Evolutionary conservation across 2,113 vertebrate genomes (phyloP).

Genomic region (Halichoeres trimaculatus): DNA sequence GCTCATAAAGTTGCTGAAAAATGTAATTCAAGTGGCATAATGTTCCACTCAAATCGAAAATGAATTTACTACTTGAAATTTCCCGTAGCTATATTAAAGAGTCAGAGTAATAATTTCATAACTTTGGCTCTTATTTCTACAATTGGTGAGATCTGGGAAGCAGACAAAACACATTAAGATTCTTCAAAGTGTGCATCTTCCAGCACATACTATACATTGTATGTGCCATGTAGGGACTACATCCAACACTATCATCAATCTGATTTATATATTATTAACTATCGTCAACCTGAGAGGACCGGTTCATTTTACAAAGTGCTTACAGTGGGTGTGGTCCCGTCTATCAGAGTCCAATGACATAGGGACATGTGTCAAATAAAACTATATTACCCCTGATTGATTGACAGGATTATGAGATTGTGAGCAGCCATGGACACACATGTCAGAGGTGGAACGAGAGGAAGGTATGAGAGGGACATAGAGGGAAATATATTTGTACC

Average conservation of each 20-base stretch:
- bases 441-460: conserved; percentile 43
- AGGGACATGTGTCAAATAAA: conserved; percentile 72
- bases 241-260: conserved; percentile 16
- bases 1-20: not conserved
- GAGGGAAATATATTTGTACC: conserved; percentile 18
- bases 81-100: not conserved
- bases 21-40: not conserved
- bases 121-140: too few relatives aligned
- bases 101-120: too few relatives aligned
- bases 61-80: not conserved
- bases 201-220: not conserved
- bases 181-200: not conserved
- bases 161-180: not conserved
- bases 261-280: conserved; percentile 66
- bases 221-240: not conserved
- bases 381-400: conserved; percentile 63
- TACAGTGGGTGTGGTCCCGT: conserved; percentile 42
- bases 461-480: not conserved
- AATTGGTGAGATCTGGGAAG: too few relatives aligned
- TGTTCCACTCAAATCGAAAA: not conserved
- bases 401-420: conserved; percentile 60
- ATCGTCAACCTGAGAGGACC: conserved; percentile 47
- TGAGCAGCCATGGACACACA: conserved; percentile 36
- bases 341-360: conserved; percentile 68
- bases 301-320: conserved; percentile 75